Base-by-base conservation (phyloP, 1,140 invertebrate genomes). In the Nomia melanderi region DNA sequence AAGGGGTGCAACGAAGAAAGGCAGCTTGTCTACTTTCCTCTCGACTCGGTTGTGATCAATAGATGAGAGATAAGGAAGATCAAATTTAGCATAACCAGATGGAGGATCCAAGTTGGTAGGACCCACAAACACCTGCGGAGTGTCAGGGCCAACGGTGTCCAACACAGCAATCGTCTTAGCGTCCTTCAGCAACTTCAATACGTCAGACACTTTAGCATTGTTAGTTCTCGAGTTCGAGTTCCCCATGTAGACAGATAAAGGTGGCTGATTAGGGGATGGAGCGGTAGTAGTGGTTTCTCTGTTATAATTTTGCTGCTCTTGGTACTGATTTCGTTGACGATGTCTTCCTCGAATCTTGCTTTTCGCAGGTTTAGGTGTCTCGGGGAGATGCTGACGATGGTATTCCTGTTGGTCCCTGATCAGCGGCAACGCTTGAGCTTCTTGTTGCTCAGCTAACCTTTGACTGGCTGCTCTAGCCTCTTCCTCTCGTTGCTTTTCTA, bases 1-100 rank as follows among this genome's bases (percentile, higher is more conserved):
- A 12, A 97, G 87, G 1, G 96, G 96, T 4, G 96, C 96, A 0
- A 97, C 96, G 67, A 97, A 97, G 89, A 97, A 97, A 12, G 96
- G 96, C 1, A 96, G 81, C 79, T 95, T 94, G 57, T 95, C 93
- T 1, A 96, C 93, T 89, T 96, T 96, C 63, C 94, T 94, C 84
- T 96, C 96, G 8, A 95, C 94, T 23, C 95, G 92, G 77, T 95
- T 95, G 20, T 93, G 93, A 81, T 96, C 95, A 36, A 97, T 91
- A 29, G 95, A 95, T 0, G 96, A 96, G 25, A 97, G 88, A 86
- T 97, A 97, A 0, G 96, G 96, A 12, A 97, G 90, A 78, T 97
- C 96, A 84, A 97, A 97, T 91, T 96, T 97, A 0, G 95, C 93
- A 77, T 96, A 97, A 56, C 95, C 95, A 25, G 93, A 90, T 20